Percentiles rank a stretch among this genome's conserved stretches.
Evolutionary conservation across 2,888 invertebrate species (phyloP).

Genomic region (Tuberolachnus salignus): DNA sequence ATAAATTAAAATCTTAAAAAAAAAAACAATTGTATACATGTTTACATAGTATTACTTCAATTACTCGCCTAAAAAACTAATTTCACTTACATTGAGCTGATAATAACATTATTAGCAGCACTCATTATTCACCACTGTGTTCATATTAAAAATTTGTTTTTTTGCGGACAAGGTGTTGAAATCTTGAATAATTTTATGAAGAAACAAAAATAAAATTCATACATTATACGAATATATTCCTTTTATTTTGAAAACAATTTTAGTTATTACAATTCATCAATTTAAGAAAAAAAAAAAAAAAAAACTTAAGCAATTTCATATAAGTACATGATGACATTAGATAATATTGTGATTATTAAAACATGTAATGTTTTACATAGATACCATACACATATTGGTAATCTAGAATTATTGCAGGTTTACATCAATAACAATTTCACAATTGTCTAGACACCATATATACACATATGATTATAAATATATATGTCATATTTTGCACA

Average conservation of each 20-base stretch:
- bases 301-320: conserved; percentile 20
- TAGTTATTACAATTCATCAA: background rate
- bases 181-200: too few relatives aligned
- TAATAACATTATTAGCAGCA: too few relatives aligned
- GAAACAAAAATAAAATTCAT: too few relatives aligned
- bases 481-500: background rate
- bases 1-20: too few relatives aligned
- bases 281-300: conserved; percentile 7
- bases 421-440: background rate
- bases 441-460: background rate
- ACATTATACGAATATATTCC: conserved; percentile 13
- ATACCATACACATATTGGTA: background rate
- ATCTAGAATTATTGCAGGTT: background rate
- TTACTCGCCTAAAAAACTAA: too few relatives aligned
- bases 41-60: too few relatives aligned
- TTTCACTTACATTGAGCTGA: too few relatives aligned
- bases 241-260: conserved; percentile 18
- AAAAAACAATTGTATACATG: too few relatives aligned
- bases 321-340: conserved; percentile 34
- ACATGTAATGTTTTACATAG: background rate
- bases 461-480: background rate
- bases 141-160: too few relatives aligned
- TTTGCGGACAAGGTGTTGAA: too few relatives aligned
- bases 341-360: conserved; percentile 3
- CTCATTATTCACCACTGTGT: too few relatives aligned